Conservation (phyloP, 2,113 vertebrate species). For the Gadus chalcogrammus region DNA sequence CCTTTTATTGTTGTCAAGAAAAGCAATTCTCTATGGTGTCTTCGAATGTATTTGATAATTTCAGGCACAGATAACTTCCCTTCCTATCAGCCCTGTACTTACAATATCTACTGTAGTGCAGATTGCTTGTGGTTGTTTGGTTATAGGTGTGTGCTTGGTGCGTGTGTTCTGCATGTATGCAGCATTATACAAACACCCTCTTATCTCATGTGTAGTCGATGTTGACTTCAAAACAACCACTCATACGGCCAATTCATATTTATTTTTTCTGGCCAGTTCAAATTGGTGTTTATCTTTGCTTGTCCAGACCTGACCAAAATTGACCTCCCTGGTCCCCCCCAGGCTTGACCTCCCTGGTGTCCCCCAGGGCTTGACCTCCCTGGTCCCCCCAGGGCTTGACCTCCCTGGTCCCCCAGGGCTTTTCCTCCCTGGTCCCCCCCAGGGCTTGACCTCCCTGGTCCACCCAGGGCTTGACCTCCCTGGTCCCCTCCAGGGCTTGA, state of each 20-base stretch:
- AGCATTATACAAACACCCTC: constrained; percentile 3
- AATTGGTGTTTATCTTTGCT: constrained; percentile 14
- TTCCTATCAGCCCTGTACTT: too few relatives aligned
- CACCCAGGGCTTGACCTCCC: too few relatives aligned
- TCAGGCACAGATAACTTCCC: too few relatives aligned
- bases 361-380: too few relatives aligned
- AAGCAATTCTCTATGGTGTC: too few relatives aligned
- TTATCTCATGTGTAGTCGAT: neutral
- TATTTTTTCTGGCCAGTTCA: neutral
- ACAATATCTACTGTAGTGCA: neutral
- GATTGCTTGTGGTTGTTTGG: neutral
- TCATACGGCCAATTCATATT: constrained; percentile 4
- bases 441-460: too few relatives aligned
- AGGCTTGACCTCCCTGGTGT: neutral
- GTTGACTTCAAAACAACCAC: constrained; percentile 16
- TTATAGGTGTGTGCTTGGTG: neutral
- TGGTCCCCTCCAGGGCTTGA: too few relatives aligned
- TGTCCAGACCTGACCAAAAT: neutral
- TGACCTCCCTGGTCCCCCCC: constrained; percentile 13
- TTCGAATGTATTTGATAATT: too few relatives aligned
- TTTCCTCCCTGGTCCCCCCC: too few relatives aligned
- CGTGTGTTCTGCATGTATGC: constrained; percentile 1
- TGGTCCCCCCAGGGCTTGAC: too few relatives aligned
- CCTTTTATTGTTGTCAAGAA: too few relatives aligned
- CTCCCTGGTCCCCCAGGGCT: too few relatives aligned